A percentile compares a stretch with the other conserved stretches of the same genome.
phyloP scores from a whole-genome alignment of 2,888 invertebrate species.

The Hydroisotoma schaefferi region DNA sequence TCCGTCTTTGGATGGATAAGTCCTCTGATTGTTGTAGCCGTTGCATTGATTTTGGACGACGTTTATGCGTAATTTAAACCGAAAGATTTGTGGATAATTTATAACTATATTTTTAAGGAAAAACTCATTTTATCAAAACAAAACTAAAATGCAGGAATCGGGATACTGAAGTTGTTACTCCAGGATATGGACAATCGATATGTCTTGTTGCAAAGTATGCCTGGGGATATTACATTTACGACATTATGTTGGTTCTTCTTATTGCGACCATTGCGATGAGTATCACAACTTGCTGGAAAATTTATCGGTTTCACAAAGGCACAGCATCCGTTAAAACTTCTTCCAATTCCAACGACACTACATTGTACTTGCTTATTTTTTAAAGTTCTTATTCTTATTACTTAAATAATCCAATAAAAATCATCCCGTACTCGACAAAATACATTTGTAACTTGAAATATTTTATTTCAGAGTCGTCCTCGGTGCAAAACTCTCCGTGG shows the following conservation, averaged over 20 bases:
- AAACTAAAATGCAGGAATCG: too few species aligned
- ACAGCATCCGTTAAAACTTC: neutral
- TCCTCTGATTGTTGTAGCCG: slow-evolving; percentile 1
- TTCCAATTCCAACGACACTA: too few species aligned
- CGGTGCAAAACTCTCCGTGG: neutral
- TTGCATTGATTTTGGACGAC: neutral
- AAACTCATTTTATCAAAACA: neutral
- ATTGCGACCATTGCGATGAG: neutral
- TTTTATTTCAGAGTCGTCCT: neutral
- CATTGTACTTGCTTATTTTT: too few species aligned
- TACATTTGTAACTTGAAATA: neutral
- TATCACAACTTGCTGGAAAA: neutral
- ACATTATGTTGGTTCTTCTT: neutral
- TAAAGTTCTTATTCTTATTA: too few species aligned
- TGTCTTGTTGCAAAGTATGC: neutral
- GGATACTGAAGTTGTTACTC: neutral
- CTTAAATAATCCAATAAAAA: too few species aligned
- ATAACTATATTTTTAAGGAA: neutral
- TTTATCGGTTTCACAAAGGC: neutral
- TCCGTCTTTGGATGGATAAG: neutral
- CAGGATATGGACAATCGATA: neutral
- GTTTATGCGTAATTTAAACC: slow-evolving; percentile 4
- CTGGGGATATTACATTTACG: slow-evolving; percentile 2
- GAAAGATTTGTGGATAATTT: neutral
- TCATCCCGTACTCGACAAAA: neutral